Evolutionary conservation across 92 coral and sea anemone species (phyloP).

Genomic region (Diadumene lineata): DNA sequence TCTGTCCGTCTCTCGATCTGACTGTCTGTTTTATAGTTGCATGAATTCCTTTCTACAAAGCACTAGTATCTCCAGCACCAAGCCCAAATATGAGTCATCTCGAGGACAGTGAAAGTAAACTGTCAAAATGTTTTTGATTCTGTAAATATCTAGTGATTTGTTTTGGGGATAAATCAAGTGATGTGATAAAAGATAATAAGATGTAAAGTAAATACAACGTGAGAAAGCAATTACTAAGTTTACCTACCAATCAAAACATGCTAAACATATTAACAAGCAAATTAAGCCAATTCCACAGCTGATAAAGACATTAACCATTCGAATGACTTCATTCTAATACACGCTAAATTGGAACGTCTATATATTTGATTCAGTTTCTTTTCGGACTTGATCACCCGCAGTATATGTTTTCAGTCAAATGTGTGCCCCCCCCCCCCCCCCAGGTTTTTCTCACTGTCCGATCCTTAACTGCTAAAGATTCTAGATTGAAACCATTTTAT

Average conservation of each 20-base stretch:
- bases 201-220: not conserved
- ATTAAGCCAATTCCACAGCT: not conserved
- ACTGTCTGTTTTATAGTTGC: too few species aligned
- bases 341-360: not conserved
- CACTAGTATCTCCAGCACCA: too few species aligned
- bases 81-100: too few species aligned
- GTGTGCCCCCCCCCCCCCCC: too few species aligned
- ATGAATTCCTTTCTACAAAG: too few species aligned
- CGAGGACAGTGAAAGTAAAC: too few species aligned
- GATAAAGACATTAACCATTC: not conserved
- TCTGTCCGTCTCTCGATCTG: too few species aligned
- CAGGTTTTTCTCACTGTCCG: too few species aligned
- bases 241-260: conserved; percentile 19
- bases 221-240: conserved; percentile 1
- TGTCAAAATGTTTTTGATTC: not conserved
- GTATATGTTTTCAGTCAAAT: too few species aligned
- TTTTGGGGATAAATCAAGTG: not conserved
- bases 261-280: conserved; percentile 17
- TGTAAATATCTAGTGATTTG: not conserved
- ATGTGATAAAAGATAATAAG: not conserved
- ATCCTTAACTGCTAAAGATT: too few species aligned
- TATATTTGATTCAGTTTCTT: not conserved
- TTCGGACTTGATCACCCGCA: too few species aligned
- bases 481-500: not conserved
- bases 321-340: not conserved